A percentile compares a stretch with the other conserved stretches of the same genome.
Evolutionary conservation across 2,888 invertebrate species (phyloP).

Genomic region (Agriotes lineatus): DNA sequence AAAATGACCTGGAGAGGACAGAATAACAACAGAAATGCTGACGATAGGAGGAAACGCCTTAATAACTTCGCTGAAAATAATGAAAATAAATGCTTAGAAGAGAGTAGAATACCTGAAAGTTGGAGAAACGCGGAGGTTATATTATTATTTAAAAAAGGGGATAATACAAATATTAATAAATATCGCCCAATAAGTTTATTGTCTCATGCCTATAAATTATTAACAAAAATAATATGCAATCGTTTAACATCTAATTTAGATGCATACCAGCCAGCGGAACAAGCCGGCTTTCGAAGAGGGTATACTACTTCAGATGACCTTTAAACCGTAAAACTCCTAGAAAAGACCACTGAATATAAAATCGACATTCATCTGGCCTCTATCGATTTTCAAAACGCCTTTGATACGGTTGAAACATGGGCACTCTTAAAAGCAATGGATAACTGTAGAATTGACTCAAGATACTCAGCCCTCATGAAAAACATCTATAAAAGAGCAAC

Average conservation of each 20-base stretch:
- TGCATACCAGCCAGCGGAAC: background rate
- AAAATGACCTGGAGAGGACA: background rate
- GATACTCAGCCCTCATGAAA: too few species aligned
- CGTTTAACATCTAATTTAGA: background rate
- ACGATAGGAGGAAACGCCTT: too few species aligned
- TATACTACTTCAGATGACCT: background rate
- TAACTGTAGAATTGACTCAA: too few species aligned
- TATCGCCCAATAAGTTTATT: background rate
- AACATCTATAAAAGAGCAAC: too few species aligned
- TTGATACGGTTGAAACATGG: too few species aligned
- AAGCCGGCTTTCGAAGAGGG: background rate
- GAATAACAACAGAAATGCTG: background rate
- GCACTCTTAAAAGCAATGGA: too few species aligned
- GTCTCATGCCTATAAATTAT: background rate
- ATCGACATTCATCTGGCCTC: too few species aligned
- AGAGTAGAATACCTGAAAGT: background rate
- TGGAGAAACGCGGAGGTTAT: too few species aligned
- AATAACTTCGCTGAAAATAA: background rate
- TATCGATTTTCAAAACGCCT: too few species aligned
- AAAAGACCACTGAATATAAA: too few species aligned
- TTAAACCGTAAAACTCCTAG: too few species aligned
- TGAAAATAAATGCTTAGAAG: background rate
- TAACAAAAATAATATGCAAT: background rate
- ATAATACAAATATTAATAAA: background rate
- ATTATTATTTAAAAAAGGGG: too few species aligned